Evolutionary conservation across 2,113 vertebrate species (phyloP).

Genomic region (Notiomystis cincta): DNA sequence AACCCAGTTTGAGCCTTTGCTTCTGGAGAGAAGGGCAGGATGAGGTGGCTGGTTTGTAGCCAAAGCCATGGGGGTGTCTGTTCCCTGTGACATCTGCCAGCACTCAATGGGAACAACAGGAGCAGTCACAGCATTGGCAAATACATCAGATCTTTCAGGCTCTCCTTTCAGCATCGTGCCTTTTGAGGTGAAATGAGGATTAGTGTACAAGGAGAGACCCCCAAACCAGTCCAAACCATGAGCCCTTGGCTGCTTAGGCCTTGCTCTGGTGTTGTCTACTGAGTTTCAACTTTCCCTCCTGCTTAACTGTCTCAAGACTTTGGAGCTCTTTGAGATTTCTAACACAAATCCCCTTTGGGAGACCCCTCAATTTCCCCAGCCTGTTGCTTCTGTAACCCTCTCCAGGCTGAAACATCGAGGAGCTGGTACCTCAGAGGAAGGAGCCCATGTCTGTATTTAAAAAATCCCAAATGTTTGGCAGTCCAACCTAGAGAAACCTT

Average conservation of each 20-base stretch:
- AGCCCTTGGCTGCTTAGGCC: background rate
- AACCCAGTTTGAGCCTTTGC: background rate
- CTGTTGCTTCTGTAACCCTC: background rate
- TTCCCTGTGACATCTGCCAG: background rate
- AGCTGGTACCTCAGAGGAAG: background rate
- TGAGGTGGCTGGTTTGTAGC: background rate
- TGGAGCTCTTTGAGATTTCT: background rate
- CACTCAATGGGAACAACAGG: background rate
- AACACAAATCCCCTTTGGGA: background rate
- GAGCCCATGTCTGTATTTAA: background rate
- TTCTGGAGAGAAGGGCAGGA: background rate
- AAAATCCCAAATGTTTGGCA: background rate
- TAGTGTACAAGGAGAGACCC: background rate
- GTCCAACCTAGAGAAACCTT: background rate
- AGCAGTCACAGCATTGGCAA: background rate
- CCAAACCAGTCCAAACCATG: background rate
- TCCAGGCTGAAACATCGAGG: background rate
- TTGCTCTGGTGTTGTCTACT: rapidly evolving
- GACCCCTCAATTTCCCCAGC: background rate
- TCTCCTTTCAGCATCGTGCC: background rate
- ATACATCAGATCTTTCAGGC: background rate
- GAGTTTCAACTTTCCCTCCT: background rate
- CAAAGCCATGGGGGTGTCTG: background rate
- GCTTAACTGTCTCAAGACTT: background rate
- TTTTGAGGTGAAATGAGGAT: background rate